A percentile compares a stretch with the other conserved stretches of the same genome.
Evolutionary conservation across 2,888 invertebrate genomes (phyloP).

Genomic region (Scaptomyza cyrtandrae): DNA sequence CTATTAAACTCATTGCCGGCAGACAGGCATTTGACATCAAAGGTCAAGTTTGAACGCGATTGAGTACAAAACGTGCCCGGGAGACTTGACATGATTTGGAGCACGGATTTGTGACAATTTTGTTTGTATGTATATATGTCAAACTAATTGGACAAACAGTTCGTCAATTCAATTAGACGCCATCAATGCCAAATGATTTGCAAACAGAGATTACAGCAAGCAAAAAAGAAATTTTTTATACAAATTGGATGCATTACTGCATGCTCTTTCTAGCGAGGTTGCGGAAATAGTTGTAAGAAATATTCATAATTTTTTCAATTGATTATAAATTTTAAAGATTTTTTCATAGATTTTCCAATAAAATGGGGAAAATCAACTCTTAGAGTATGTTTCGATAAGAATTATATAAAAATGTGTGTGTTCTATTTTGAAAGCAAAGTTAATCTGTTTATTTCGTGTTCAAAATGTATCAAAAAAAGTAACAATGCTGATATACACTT

Average conservation of each 20-base stretch:
- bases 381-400: too few relatives aligned
- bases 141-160: constrained; percentile 55
- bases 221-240: background rate
- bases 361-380: too few relatives aligned
- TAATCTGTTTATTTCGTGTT: background rate
- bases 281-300: too few relatives aligned
- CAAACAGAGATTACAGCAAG: constrained; percentile 57
- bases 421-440: background rate
- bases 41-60: constrained; percentile 47
- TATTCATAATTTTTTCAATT: background rate
- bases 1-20: constrained; percentile 51
- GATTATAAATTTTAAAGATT: too few relatives aligned
- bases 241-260: background rate
- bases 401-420: background rate
- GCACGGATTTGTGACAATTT: constrained; percentile 9
- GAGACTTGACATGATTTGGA: constrained; percentile 48
- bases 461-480: background rate
- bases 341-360: too few relatives aligned
- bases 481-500: background rate
- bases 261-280: constrained; percentile 12
- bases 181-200: constrained; percentile 67
- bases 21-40: constrained; percentile 15
- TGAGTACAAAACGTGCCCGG: constrained; percentile 37
- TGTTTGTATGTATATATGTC: constrained; percentile 35
- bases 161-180: constrained; percentile 58